Conservation (phyloP, 1,140 invertebrate species). For the Drosophila chauvacae region DNA sequence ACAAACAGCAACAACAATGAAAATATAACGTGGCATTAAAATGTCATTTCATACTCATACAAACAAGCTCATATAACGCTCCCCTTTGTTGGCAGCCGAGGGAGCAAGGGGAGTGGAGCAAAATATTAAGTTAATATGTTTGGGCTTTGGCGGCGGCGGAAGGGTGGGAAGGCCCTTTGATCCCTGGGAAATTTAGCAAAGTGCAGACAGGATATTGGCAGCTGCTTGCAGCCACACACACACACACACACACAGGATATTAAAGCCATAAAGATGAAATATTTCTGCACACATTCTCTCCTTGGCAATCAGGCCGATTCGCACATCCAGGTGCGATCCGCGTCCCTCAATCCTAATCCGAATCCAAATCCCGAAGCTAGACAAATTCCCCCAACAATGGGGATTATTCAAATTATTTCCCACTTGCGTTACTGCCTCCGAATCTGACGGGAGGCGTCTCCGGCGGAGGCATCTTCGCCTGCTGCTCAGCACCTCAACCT, state of each 20-base stretch:
- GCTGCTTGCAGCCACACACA: conserved; percentile 34
- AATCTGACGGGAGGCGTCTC: conserved; percentile 35
- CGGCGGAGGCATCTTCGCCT: not conserved
- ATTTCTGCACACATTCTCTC: conserved; percentile 18
- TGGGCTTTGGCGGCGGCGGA: conserved; percentile 10
- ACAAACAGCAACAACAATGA: conserved; percentile 71
- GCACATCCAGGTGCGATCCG: conserved; percentile 24
- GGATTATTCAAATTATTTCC: conserved; percentile 55
- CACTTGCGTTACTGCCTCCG: conserved; percentile 33
- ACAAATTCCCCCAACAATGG: conserved; percentile 49
- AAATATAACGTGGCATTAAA: conserved; percentile 78
- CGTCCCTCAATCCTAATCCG: not conserved
- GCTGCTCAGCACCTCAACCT: conserved; percentile 15
- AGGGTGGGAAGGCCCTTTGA: conserved; percentile 20
- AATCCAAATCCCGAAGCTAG: conserved; percentile 37
- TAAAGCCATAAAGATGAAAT: conserved; percentile 64
- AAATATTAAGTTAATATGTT: conserved; percentile 67
- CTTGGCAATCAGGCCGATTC: conserved; percentile 16
- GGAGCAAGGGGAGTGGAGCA: not conserved
- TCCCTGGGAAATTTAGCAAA: conserved; percentile 56
- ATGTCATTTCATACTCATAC: conserved; percentile 71
- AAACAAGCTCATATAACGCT: conserved; percentile 57
- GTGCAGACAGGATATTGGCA: conserved; percentile 63
- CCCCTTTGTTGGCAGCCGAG: conserved; percentile 19
- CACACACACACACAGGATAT: conserved; percentile 43